Evolutionary conservation across 2,888 invertebrate species (phyloP), one percentile per base, ranked within the genome.

Genomic region (Eilema caniola): DNA sequence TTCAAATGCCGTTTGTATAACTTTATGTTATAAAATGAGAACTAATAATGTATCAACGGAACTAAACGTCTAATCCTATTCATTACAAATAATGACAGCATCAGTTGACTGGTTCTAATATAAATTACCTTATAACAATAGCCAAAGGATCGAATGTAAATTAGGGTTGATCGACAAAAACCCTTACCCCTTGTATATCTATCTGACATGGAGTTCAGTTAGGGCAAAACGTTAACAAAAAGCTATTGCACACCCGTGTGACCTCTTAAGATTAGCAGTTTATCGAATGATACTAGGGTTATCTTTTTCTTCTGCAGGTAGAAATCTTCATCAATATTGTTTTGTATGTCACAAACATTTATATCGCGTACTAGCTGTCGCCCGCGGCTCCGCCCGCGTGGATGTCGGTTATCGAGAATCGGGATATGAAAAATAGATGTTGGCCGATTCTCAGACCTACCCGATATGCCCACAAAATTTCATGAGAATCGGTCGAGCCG

Each of bases 101-200:
- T 64, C 20, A 16, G 24, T 25, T 7, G 11, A 47, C 14, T 20
- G n/a, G 12, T 53, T 47, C n/a, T 28, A 47, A 64, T 25, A 28
- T 28, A 28, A n/a, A 28, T 28, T n/a, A 28, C 28, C n/a, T n/a
- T n/a, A 28, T 31, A 31, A 64, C 31, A 53, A 53, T n/a, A 31
- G 64, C n/a, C 3, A 64, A 28, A 28, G 25, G n/a, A 53, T 53
- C 12, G n/a, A n/a, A 53, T 53, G 28, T 7, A 53, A 31, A 53
- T 28, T 64, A 53, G 64, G 64, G 53, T 53, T 64, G 28, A 31
- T 5, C 11, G 47, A 20, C 28, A 63, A 47, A 59, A 25, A 59
- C 59, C 59, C 59, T 25, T 28, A 28, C 25, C 59, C 28, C 24
- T 25, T 59, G 16, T 24, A 25, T 1, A 3, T 3, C 28, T 59